phyloP scores from a whole-genome alignment of 2,113 vertebrate genomes.

The Otus sunia region DNA sequence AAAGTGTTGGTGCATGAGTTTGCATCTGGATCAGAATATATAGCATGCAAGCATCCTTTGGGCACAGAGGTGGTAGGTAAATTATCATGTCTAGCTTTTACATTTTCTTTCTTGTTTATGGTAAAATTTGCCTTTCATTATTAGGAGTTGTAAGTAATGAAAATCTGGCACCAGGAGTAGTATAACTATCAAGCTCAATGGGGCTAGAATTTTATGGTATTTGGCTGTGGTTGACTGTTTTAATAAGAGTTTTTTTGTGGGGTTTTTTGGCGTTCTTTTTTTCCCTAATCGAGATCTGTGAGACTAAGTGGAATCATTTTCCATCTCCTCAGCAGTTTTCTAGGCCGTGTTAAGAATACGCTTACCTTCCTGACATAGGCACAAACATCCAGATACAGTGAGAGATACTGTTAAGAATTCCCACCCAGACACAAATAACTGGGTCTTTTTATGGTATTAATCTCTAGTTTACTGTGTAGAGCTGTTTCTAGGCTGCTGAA shows the following conservation, averaged over 20 bases:
- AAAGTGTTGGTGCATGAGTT: background rate
- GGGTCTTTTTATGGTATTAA: background rate
- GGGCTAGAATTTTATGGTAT: background rate
- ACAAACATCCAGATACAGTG: background rate
- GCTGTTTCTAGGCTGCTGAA: background rate
- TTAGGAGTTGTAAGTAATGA: background rate
- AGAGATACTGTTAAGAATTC: background rate
- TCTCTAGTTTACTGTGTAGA: background rate
- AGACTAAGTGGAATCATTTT: background rate
- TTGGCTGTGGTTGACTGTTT: background rate
- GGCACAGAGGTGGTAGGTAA: background rate
- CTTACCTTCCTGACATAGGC: background rate
- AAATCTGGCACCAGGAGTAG: background rate
- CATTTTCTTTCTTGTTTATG: background rate
- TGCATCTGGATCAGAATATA: background rate
- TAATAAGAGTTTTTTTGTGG: background rate
- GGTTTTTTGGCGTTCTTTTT: background rate
- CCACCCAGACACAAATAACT: background rate
- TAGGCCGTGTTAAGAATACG: background rate
- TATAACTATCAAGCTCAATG: background rate
- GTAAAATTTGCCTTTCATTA: background rate
- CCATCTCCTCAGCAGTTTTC: slow-evolving; percentile 17
- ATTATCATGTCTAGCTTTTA: background rate
- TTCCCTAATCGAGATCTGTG: background rate
- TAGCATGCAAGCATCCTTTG: background rate